phyloP scores from a whole-genome alignment of 2,797 vertebrate species.

The Merluccius polli region DNA sequence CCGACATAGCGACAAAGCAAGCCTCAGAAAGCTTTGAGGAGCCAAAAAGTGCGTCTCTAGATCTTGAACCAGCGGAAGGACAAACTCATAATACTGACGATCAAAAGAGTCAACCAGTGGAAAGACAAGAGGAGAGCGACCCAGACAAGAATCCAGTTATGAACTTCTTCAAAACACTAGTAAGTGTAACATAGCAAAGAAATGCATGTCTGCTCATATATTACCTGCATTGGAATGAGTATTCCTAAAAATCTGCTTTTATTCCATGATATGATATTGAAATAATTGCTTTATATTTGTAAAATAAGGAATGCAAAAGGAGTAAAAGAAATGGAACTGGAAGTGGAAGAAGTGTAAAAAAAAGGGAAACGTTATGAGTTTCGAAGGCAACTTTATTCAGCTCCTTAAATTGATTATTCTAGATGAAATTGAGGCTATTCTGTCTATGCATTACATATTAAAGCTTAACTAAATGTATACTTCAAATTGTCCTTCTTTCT shows the following conservation, averaged over 20 bases:
- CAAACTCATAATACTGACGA: conserved; percentile 35
- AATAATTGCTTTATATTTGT: neutral
- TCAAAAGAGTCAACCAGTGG: conserved; percentile 39
- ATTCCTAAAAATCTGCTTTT: neutral
- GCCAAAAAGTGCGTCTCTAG: conserved; percentile 50
- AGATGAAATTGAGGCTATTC: neutral
- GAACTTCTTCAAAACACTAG: conserved; percentile 98
- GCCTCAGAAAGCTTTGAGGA: conserved; percentile 41
- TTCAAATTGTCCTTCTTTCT: neutral
- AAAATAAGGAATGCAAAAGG: neutral
- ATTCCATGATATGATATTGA: neutral
- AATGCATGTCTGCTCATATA: neutral
- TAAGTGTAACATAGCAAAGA: conserved; percentile 65
- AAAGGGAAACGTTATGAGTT: neutral
- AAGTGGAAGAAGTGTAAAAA: neutral
- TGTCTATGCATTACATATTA: neutral
- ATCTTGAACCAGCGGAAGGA: conserved; percentile 40
- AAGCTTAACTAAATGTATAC: neutral
- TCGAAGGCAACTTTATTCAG: neutral
- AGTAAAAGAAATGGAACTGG: neutral
- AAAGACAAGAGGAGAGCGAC: conserved; percentile 51
- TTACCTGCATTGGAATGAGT: neutral
- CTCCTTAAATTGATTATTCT: neutral
- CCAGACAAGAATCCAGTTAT: conserved; percentile 83
- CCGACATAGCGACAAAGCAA: conserved; percentile 53